A percentile compares a stretch with the other conserved stretches of the same genome.
phyloP scores from a whole-genome alignment of 1,140 invertebrate species.

The Laupala kohalensis region DNA sequence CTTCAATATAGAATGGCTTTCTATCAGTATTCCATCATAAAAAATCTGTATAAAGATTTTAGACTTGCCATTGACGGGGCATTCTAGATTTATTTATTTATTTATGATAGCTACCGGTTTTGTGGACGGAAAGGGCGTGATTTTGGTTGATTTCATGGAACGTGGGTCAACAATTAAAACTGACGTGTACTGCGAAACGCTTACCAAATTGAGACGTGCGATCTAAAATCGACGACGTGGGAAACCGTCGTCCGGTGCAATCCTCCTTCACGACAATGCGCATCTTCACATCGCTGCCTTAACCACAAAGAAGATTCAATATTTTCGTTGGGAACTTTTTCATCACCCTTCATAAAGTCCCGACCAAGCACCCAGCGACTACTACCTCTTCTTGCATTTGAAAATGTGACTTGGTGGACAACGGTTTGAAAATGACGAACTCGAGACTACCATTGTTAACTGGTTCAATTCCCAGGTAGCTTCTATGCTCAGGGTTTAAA shows the following conservation, averaged over 20 bases:
- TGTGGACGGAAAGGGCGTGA: neutral
- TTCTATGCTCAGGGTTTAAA: neutral
- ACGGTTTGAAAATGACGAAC: neutral
- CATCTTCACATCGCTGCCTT: neutral
- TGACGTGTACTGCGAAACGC: neutral
- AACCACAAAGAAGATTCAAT: neutral
- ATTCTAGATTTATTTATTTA: too few relatives aligned
- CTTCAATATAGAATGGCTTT: too few relatives aligned
- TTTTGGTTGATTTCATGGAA: neutral
- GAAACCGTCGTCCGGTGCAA: neutral
- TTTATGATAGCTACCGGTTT: neutral
- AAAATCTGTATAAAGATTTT: too few relatives aligned
- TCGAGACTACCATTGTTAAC: neutral
- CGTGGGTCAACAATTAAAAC: neutral
- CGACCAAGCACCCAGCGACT: neutral
- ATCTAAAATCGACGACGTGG: neutral
- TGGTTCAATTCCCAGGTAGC: neutral
- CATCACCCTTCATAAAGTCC: neutral
- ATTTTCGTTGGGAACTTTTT: neutral
- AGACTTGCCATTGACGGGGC: too few relatives aligned
- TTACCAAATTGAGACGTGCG: neutral
- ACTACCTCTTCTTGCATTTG: neutral
- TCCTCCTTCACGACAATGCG: neutral
- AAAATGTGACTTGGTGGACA: neutral
- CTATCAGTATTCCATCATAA: too few relatives aligned